Evolutionary conservation across 2,113 vertebrate genomes (phyloP).

Genomic region (Cryptotis parvus): DNA sequence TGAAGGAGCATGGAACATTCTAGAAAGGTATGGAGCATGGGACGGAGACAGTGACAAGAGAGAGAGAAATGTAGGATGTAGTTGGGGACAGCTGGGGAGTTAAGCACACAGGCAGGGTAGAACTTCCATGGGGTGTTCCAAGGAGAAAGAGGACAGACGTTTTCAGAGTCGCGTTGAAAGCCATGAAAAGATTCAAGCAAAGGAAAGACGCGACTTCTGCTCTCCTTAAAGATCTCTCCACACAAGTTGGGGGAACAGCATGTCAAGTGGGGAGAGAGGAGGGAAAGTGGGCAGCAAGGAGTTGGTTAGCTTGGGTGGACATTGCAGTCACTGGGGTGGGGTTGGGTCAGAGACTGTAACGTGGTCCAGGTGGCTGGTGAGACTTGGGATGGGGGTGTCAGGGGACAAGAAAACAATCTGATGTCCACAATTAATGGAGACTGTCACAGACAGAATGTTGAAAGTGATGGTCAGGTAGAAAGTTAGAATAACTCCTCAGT

Average conservation of each 20-base stretch:
- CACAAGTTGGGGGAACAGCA: not conserved
- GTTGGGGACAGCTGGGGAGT: not conserved
- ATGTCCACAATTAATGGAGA: not conserved
- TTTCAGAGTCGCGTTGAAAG: not conserved
- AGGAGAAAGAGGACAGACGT: not conserved
- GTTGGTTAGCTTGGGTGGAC: too few relatives aligned
- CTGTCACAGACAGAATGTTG: not conserved
- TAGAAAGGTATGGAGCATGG: not conserved
- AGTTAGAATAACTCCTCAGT: not conserved
- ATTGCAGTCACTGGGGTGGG: too few relatives aligned
- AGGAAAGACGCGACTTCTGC: not conserved
- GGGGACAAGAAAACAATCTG: too few relatives aligned
- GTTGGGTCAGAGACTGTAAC: too few relatives aligned
- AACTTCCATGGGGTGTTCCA: not conserved
- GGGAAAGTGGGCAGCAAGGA: not conserved
- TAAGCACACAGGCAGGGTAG: not conserved
- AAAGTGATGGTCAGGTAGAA: not conserved
- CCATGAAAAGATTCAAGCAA: slow-evolving; percentile 6
- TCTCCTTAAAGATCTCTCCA: not conserved
- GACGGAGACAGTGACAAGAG: not conserved
- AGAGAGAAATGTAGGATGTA: not conserved
- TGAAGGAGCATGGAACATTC: not conserved
- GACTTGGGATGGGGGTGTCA: too few relatives aligned
- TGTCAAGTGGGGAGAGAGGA: not conserved
- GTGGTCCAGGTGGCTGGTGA: too few relatives aligned